A percentile compares a stretch with the other conserved stretches of the same genome.
Evolutionary conservation across 2,888 invertebrate species (phyloP).

Genomic region (Leistus spinibarbis): DNA sequence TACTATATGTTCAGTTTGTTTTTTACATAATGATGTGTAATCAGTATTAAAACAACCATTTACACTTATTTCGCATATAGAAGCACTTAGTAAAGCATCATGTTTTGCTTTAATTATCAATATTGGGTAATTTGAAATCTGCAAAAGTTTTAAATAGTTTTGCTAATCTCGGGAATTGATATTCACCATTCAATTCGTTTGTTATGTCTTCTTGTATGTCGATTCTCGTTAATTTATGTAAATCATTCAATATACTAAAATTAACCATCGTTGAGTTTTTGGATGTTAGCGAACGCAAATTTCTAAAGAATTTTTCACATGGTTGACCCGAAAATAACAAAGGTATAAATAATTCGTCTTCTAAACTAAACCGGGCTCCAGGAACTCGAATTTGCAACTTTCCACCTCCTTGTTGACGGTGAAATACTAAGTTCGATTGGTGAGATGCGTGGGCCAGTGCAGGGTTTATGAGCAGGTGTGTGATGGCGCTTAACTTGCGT

Average conservation of each 20-base stretch:
- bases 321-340: conserved; percentile 25
- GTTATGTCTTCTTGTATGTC: conserved; percentile 10
- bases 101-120: neutral
- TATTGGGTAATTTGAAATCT: neutral
- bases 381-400: too few relatives aligned
- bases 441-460: too few relatives aligned
- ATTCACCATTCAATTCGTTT: neutral
- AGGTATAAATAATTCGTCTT: conserved; percentile 24
- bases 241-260: conserved; percentile 26
- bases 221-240: conserved; percentile 18
- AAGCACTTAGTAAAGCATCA: neutral
- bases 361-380: too few relatives aligned
- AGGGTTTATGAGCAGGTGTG: too few relatives aligned
- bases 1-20: neutral
- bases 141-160: neutral
- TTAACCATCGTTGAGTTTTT: conserved; percentile 18
- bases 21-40: neutral
- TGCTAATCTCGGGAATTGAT: neutral
- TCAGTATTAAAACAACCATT: neutral
- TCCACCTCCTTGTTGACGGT: too few relatives aligned
- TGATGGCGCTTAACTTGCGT: too few relatives aligned
- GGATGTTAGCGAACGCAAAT: conserved; percentile 22
- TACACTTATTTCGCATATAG: neutral
- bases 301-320: conserved; percentile 33
- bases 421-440: too few relatives aligned